Evolutionary conservation across 2,888 invertebrate species (phyloP).

Genomic region (Zaprionus lineosus): DNA sequence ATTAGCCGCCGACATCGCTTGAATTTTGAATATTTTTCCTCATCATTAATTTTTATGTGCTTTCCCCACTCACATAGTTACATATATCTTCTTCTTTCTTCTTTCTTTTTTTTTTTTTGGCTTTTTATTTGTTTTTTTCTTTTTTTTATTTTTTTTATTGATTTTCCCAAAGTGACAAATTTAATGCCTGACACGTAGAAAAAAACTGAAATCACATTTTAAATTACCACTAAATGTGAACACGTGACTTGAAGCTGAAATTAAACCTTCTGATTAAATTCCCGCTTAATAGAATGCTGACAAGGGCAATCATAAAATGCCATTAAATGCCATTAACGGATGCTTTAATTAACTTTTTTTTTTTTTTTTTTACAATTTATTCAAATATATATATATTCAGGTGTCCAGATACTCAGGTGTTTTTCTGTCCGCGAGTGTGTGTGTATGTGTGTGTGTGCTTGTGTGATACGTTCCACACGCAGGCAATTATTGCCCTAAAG

Average conservation of each 20-base stretch:
- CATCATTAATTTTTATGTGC: constrained; percentile 7
- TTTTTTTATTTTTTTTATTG: constrained; percentile 5
- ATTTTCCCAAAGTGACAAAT: not conserved
- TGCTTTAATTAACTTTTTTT: too few species aligned
- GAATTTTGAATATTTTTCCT: not conserved
- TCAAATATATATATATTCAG: not conserved
- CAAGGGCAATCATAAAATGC: constrained; percentile 34
- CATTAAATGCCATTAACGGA: constrained; percentile 53
- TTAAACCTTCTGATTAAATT: constrained; percentile 19
- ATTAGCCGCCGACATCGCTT: constrained; percentile 23
- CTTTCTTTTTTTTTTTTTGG: not conserved
- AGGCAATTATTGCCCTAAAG: constrained; percentile 27
- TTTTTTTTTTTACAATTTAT: not conserved
- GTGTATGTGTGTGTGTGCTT: not conserved
- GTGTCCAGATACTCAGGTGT: too few species aligned
- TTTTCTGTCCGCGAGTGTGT: too few species aligned
- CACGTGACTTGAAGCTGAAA: constrained; percentile 36
- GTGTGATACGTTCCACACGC: constrained; percentile 2
- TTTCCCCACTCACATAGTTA: not conserved
- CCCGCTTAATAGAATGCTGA: constrained; percentile 22
- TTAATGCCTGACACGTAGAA: constrained; percentile 39
- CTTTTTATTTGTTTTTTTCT: not conserved
- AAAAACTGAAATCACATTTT: constrained; percentile 32
- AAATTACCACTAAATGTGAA: constrained; percentile 37
- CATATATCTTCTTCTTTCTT: not conserved